Evolutionary conservation across 2,888 invertebrate species (phyloP), one percentile per base, ranked within the genome.

Genomic region (Anthophora plumipes): DNA sequence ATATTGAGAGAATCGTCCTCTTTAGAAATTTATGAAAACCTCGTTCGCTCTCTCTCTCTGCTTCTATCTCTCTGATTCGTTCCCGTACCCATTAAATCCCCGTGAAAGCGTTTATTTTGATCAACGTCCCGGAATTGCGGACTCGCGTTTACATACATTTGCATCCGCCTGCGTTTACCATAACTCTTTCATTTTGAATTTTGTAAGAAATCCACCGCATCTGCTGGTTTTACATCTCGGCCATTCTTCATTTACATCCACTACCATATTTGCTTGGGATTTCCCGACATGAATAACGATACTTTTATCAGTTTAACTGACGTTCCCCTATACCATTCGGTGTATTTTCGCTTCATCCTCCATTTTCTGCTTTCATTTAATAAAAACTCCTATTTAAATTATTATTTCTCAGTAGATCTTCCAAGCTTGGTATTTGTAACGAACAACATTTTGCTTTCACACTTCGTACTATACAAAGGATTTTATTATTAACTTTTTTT

Each of bases 101-200:
- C 55, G n/a, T 1, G 55, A 55, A 55, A 46, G 20, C 22, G 4
- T 41, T 43, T 46, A 46, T 57, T 68, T 57, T 57, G 55, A 57
- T 46, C 43, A 46, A 55, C n/a, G 3, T 14, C 1, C 17, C 4
- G 12, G 54, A 22, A 54, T 52, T 54, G 67, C 3, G 43, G 22
- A n/a, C n/a, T 14, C 25, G 22, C 43, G 43, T 68, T 55, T 57
- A 43, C 43, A 43, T 55, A 37, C 43, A 68, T 57, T 46, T 57
- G 31, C 37, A 46, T 57, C 14, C n/a, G 31, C n/a, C 31, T 7
- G 12, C n/a, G 9, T 46, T 11, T 12, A 25, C 22, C 41, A 0
- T 14, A 8, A n/a, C 14, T 20, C 20, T 22, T 14, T 20, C 20
- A 14, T 17, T 14, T 37, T 0, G 20, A 1, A 31, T 57, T 55